A percentile compares a stretch with the other conserved stretches of the same genome.
phyloP scores from a whole-genome alignment of 2,797 vertebrate species.

The Coregonus sp. region DNA sequence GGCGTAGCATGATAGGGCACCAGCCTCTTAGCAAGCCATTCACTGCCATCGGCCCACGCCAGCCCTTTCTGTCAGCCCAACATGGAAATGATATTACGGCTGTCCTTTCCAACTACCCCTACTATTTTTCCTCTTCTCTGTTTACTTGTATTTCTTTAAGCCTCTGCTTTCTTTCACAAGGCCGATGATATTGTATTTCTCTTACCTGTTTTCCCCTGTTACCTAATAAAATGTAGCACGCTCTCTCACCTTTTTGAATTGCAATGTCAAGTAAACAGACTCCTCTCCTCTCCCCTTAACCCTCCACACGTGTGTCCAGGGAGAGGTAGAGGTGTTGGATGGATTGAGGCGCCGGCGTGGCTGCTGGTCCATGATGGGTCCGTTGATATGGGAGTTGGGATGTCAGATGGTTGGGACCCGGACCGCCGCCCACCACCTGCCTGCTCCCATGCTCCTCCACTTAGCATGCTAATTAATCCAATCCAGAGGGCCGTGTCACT shows the following conservation, averaged over 20 bases:
- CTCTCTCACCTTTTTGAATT: conserved; percentile 1
- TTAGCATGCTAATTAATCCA: conserved; percentile 81
- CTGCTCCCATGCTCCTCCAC: conserved; percentile 65
- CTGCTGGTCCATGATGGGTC: conserved; percentile 12
- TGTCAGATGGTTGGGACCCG: conserved; percentile 61
- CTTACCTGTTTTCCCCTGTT: neutral
- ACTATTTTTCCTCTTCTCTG: neutral
- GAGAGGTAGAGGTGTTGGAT: neutral
- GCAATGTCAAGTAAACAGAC: neutral
- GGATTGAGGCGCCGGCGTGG: conserved; percentile 8
- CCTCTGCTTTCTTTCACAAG: neutral
- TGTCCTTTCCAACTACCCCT: neutral
- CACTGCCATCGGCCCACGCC: neutral
- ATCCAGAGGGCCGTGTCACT: conserved; percentile 76
- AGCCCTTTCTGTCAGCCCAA: neutral
- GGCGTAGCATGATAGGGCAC: neutral
- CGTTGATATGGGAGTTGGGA: conserved; percentile 45
- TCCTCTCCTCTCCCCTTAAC: neutral
- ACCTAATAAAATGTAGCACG: neutral
- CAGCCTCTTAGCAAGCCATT: conserved; percentile 17
- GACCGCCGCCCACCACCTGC: conserved; percentile 60
- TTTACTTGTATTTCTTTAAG: neutral
- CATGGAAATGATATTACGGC: neutral
- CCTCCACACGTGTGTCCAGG: neutral
- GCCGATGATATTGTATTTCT: neutral